Conservation (phyloP, 2,797 vertebrate species). For the Danio tinwini region DNA sequence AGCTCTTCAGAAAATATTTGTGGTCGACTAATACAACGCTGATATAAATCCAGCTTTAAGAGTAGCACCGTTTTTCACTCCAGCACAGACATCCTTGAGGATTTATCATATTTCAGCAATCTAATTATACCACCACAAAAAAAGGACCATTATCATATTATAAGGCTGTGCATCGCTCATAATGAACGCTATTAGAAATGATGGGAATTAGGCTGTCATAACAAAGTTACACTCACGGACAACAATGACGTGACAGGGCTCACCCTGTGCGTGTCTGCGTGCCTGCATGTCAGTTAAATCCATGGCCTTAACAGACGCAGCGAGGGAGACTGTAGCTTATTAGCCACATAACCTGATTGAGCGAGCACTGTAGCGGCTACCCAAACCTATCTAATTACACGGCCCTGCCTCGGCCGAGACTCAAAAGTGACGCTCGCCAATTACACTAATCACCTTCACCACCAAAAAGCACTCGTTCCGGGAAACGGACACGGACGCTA, state of each 20-base stretch:
- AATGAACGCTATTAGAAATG: conserved; percentile 34
- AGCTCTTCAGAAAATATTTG: conserved; percentile 36
- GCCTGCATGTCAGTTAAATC: conserved; percentile 45
- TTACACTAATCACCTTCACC: conserved; percentile 67
- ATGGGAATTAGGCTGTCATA: conserved; percentile 42
- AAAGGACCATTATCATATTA: conserved; percentile 21
- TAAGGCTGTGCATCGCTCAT: conserved; percentile 22
- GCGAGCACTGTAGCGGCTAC: conserved; percentile 67
- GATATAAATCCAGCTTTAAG: conserved; percentile 16
- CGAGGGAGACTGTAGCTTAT: conserved; percentile 59
- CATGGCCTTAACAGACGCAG: conserved; percentile 55
- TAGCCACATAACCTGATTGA: conserved; percentile 69
- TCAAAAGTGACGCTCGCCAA: conserved; percentile 62
- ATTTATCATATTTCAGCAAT: conserved; percentile 28
- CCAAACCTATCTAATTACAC: conserved; percentile 65
- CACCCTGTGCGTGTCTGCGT: conserved; percentile 30
- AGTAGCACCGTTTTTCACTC: background rate
- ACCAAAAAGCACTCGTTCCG: conserved; percentile 66
- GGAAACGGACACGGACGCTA: conserved; percentile 61
- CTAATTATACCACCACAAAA: conserved; percentile 20
- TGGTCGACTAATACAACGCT: background rate
- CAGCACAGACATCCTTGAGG: background rate
- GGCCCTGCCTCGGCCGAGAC: conserved; percentile 50
- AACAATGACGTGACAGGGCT: conserved; percentile 44
- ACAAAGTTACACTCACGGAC: conserved; percentile 43